Conservation (phyloP, 1,140 invertebrate genomes). For the Acyrthosiphon pisum region DNA sequence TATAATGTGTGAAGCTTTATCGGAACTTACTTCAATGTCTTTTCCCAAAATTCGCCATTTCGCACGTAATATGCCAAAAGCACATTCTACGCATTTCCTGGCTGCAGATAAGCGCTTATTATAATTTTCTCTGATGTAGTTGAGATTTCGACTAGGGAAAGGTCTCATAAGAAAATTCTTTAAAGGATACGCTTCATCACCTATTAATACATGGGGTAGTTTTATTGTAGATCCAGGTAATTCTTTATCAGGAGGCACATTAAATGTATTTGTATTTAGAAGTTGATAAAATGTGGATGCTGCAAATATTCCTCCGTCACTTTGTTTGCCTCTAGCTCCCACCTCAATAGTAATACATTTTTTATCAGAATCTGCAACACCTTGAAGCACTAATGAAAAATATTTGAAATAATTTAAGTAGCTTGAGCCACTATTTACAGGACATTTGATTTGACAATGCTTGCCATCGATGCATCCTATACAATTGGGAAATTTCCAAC, state of each 20-base stretch:
- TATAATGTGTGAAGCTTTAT: not conserved
- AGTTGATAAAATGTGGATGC: not conserved
- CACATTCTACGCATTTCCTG: not conserved
- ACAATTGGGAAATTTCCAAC: not conserved
- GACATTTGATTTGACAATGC: not conserved
- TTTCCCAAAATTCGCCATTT: not conserved
- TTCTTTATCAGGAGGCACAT: conserved; percentile 21
- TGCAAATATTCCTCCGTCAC: conserved; percentile 56
- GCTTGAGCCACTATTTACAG: not conserved
- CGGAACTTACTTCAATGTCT: not conserved
- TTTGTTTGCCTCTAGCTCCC: conserved; percentile 58
- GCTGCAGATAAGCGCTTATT: not conserved
- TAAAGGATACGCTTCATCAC: conserved; percentile 51
- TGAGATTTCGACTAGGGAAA: not conserved
- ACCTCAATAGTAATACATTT: conserved; percentile 53
- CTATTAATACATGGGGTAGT: conserved; percentile 24
- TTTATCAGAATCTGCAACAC: conserved; percentile 49
- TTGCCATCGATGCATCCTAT: not conserved
- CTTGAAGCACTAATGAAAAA: not conserved
- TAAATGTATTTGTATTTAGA: not conserved
- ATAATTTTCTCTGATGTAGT: not conserved
- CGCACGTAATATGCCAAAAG: not conserved
- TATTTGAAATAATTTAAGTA: not conserved
- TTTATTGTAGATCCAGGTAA: conserved; percentile 7
- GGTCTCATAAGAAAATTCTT: not conserved